These are phyloP conservation scores for Hydrochoerus hydrochaeris DNA, from an alignment of 2,113 vertebrate species.

Conservation along the genomic window DNA sequence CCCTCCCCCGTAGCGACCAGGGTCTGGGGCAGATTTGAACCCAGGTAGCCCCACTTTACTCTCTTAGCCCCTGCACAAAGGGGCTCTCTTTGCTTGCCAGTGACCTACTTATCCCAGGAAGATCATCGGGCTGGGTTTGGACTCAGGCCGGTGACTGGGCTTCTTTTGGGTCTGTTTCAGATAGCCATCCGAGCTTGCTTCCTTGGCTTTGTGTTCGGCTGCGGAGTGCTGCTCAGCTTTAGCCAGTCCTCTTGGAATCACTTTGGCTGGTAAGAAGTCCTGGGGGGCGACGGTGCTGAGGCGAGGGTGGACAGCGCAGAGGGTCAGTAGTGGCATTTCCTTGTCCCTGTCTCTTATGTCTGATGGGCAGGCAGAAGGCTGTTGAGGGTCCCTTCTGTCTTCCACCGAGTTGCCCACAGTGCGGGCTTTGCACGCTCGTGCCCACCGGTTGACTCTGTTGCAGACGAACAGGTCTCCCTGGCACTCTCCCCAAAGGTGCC, in stretches of 20 bases:
- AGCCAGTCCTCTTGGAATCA: conserved; percentile 95
- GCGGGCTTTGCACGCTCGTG: not conserved
- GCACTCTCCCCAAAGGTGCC: not conserved
- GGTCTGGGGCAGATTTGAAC: not conserved
- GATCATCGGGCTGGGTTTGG: not conserved
- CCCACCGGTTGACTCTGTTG: not conserved
- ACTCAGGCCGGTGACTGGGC: not conserved
- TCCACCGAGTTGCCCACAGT: not conserved
- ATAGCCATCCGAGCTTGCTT: conserved; percentile 96
- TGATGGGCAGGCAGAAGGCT: conserved; percentile 1
- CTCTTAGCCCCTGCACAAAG: not conserved
- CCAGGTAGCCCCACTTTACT: not conserved
- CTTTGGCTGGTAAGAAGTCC: conserved; percentile 94
- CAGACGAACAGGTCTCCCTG: not conserved
- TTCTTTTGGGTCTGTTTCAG: conserved; percentile 82
- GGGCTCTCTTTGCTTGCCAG: not conserved
- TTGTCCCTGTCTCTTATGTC: not conserved
- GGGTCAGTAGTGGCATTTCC: not conserved
- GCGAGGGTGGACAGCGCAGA: not conserved
- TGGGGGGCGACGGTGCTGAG: not conserved
- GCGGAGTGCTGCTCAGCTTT: conserved; percentile 93
- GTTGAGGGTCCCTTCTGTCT: not conserved
- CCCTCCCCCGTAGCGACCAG: not conserved
- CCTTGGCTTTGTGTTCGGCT: conserved; percentile 95
- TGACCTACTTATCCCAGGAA: not conserved